phyloP scores from a whole-genome alignment of 2,797 vertebrate genomes.

The Peromyscus nudipes region DNA sequence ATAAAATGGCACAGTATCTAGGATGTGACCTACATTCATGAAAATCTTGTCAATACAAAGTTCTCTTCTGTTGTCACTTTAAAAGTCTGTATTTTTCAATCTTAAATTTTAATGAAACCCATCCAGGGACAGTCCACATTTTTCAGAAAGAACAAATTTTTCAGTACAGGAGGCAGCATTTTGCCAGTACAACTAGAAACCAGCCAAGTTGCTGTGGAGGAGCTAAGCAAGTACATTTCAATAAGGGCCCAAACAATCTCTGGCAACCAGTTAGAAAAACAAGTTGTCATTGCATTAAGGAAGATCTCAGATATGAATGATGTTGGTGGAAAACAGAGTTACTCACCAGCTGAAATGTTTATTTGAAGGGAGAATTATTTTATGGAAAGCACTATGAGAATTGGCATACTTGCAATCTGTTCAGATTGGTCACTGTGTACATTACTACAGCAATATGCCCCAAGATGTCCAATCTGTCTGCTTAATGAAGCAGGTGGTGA shows the following conservation, averaged over 20 bases:
- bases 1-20: not conserved
- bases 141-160: constrained; percentile 82
- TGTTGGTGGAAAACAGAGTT: constrained; percentile 75
- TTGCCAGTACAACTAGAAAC: constrained; percentile 76
- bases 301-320: constrained; percentile 70
- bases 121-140: constrained; percentile 71
- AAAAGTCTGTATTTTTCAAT: constrained; percentile 38
- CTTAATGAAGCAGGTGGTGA: constrained; percentile 71
- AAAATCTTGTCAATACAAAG: constrained; percentile 6
- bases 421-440: constrained; percentile 72
- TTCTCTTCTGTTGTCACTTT: constrained; percentile 58
- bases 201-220: constrained; percentile 78
- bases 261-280: constrained; percentile 77
- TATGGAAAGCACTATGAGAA: constrained; percentile 76
- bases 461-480: constrained; percentile 74
- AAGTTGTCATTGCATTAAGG: constrained; percentile 72
- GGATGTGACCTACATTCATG: constrained; percentile 59
- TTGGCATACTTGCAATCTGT: constrained; percentile 80
- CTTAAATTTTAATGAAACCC: constrained; percentile 71
- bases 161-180: constrained; percentile 77
- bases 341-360: constrained; percentile 82
- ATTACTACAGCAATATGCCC: constrained; percentile 60
- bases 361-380: constrained; percentile 81
- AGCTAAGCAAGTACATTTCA: constrained; percentile 78
- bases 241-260: constrained; percentile 77